phyloP scores from a whole-genome alignment of 2,888 invertebrate genomes.

The Patella ulyssiponensis region DNA sequence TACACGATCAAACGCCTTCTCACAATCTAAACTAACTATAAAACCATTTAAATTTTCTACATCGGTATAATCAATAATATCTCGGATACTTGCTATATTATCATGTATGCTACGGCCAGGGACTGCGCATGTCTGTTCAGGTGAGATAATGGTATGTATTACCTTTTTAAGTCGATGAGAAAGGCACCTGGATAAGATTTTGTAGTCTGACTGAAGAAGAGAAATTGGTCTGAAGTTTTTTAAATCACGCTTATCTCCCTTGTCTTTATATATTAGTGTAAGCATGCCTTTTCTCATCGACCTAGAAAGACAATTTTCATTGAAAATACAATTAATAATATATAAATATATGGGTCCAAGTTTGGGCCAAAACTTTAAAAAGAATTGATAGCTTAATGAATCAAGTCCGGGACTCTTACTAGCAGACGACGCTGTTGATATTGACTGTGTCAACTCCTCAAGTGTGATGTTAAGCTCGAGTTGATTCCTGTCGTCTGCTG shows the following conservation, averaged over 20 bases:
- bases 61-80: slow-evolving; percentile 40
- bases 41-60: slow-evolving; percentile 35
- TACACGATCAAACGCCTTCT: slow-evolving; percentile 49
- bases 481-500: neutral
- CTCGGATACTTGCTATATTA: slow-evolving; percentile 39
- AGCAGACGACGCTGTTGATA: slow-evolving; percentile 30
- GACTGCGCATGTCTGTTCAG: slow-evolving; percentile 45
- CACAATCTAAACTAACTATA: slow-evolving; percentile 45
- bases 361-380: slow-evolving; percentile 4
- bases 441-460: slow-evolving; percentile 14
- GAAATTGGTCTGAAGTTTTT: slow-evolving; percentile 47
- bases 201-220: slow-evolving; percentile 42
- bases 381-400: slow-evolving; percentile 9
- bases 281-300: slow-evolving; percentile 26
- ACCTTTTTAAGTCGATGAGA: slow-evolving; percentile 35
- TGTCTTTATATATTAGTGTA: slow-evolving; percentile 43
- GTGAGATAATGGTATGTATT: slow-evolving; percentile 33
- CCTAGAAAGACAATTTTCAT: slow-evolving; percentile 24
- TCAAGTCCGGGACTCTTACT: slow-evolving; percentile 24
- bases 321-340: slow-evolving; percentile 28
- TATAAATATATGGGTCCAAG: slow-evolving; percentile 22
- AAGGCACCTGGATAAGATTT: slow-evolving; percentile 43
- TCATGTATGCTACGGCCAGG: slow-evolving; percentile 44
- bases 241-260: slow-evolving; percentile 27
- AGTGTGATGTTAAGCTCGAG: slow-evolving; percentile 12